Percentiles rank a stretch among this genome's conserved stretches.
Conservation (phyloP, 2,113 vertebrate genomes). For the Indicator maculatus region DNA sequence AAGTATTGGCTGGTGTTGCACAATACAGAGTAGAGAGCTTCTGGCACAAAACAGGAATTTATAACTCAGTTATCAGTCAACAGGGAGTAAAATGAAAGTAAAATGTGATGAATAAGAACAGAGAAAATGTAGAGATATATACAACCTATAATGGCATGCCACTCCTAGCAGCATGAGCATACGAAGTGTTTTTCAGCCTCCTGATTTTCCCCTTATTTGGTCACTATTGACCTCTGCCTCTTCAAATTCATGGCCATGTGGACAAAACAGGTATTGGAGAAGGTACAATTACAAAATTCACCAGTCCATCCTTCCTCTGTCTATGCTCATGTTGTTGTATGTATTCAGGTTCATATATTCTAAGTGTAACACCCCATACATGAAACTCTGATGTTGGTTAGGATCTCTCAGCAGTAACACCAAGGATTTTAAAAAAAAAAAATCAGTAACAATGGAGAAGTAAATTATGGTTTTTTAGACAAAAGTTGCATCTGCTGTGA, state of each 20-base stretch:
- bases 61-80: background rate
- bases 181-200: background rate
- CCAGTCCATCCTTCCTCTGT: background rate
- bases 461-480: background rate
- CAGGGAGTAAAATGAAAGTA: background rate
- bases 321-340: background rate
- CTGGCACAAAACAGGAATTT: background rate
- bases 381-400: background rate
- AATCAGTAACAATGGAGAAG: background rate
- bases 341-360: background rate
- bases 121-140: background rate
- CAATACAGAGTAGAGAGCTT: background rate
- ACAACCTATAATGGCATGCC: background rate
- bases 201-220: background rate
- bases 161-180: background rate
- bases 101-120: background rate
- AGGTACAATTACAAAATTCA: background rate
- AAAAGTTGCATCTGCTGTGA: background rate
- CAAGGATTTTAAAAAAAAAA: background rate
- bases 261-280: background rate
- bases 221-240: background rate
- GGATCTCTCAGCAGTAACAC: background rate
- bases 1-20: background rate
- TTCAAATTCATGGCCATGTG: fast-evolving
- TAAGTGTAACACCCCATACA: background rate